Conservation (phyloP, 2,113 vertebrate species). For the Vidua macroura region DNA sequence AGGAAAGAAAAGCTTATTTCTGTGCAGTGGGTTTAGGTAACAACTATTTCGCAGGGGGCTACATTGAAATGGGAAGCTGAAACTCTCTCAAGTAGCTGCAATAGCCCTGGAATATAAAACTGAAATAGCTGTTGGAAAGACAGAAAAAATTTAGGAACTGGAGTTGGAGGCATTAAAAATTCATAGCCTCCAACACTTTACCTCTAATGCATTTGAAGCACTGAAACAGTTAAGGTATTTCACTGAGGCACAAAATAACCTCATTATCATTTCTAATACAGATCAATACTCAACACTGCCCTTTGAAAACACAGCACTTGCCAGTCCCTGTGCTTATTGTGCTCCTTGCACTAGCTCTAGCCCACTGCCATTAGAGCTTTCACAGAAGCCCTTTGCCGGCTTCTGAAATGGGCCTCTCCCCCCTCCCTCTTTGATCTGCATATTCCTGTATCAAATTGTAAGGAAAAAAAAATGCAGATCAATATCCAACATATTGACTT, state of each 20-base stretch:
- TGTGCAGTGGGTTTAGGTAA: neutral
- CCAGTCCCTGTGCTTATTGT: conserved; percentile 40
- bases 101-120: neutral
- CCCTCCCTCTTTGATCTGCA: neutral
- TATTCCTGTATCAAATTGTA: neutral
- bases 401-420: neutral
- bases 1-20: neutral
- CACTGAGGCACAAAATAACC: conserved; percentile 57
- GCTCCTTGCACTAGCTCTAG: neutral
- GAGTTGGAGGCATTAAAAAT: conserved; percentile 30
- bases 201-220: conserved; percentile 34
- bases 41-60: neutral
- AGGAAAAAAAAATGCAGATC: conserved; percentile 19
- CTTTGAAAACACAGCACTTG: conserved; percentile 44
- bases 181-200: conserved; percentile 5
- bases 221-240: conserved; percentile 68
- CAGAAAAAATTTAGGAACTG: conserved; percentile 28
- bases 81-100: neutral
- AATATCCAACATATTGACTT: conserved; percentile 49
- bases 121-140: neutral
- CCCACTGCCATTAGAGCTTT: conserved; percentile 57
- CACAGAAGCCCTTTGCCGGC: neutral
- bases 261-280: conserved; percentile 80
- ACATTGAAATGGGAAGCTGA: neutral
- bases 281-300: conserved; percentile 70